Base-by-base conservation (phyloP, 2,888 invertebrate species). In the Drosophila peninsularis region DNA sequence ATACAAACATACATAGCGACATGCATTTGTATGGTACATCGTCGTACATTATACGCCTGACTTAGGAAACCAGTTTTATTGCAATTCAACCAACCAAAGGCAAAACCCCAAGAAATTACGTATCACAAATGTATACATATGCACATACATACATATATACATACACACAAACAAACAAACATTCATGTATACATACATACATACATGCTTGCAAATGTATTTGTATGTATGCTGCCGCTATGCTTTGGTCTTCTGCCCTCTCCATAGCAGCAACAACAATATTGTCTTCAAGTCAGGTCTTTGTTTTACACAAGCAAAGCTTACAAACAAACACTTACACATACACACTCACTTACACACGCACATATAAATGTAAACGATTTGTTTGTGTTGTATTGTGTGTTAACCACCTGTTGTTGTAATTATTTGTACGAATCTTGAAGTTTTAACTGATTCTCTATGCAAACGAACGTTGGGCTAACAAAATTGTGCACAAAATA, bases 61-160 rank as follows among this genome's bases (percentile, higher is more conserved):
- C 68, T 88, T 77, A 88, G 78, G 75, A 82, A 90, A 90, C 88
- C 89, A 75, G 88, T 88, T 90, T 87, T 80, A 90, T 79, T 89
- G 90, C 89, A 88, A 88, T 81, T 82, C 79, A 88, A 82, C 70
- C 69, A 70, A 77, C 60, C 78, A 76, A 76, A 78, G 71, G 61
- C 75, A 76, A 77, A 77, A 72, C 63, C 80, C 57, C 79, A 82
- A 88, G 80, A 89, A 87, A 88, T 89, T 89, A 88, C 88, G 89
- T 88, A 88, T 81, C 83, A 80, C 78, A 78, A 77, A 82, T 74
- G 68, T 81, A 75, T 64, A 30, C 27, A 68, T 47, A 60, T 57
- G 57, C 30, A 64, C 10, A 60, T 27, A 70, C 50, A 27, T 32
- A 50, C 11, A 42, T 39, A 9, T 32, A 34, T 4, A 53, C 53